Evolutionary conservation across 2,113 vertebrate species (phyloP).

Genomic region (Forbesichthys papilliferus): DNA sequence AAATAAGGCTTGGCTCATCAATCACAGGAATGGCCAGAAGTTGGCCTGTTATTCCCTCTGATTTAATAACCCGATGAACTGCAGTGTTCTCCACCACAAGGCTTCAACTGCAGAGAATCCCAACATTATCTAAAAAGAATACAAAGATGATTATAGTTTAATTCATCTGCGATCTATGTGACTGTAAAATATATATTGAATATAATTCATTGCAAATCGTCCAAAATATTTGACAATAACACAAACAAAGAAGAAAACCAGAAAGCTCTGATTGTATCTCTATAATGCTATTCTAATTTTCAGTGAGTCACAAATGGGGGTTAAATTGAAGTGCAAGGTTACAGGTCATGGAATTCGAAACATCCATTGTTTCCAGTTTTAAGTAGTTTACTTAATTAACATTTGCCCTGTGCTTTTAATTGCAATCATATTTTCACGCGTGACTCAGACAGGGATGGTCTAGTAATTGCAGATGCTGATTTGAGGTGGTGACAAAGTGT

Average conservation of each 20-base stretch:
- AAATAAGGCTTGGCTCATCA: constrained; percentile 82
- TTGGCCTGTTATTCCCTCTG: constrained; percentile 74
- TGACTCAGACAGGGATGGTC: constrained; percentile 86
- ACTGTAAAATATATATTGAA: neutral
- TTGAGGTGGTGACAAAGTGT: constrained; percentile 90
- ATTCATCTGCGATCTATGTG: neutral
- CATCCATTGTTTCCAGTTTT: constrained; percentile 87
- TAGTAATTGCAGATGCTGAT: constrained; percentile 94
- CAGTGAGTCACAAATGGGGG: constrained; percentile 11
- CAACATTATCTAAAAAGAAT: constrained; percentile 9
- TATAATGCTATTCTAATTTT: constrained; percentile 33
- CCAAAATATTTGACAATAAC: constrained; percentile 1
- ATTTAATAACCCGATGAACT: constrained; percentile 77
- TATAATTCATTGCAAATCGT: constrained; percentile 3
- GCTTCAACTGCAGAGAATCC: constrained; percentile 34
- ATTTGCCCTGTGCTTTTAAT: constrained; percentile 98
- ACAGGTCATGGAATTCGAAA: constrained; percentile 62
- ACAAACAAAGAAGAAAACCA: neutral
- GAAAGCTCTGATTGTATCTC: constrained; percentile 13
- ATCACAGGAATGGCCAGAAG: constrained; percentile 78
- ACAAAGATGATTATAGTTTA: neutral
- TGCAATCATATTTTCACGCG: constrained; percentile 94
- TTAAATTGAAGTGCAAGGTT: constrained; percentile 44
- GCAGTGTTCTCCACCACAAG: constrained; percentile 53
- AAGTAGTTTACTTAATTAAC: constrained; percentile 99